A percentile compares a stretch with the other conserved stretches of the same genome.
Evolutionary conservation across 2,113 vertebrate genomes (phyloP).

Genomic region (Glaucomys volans): DNA sequence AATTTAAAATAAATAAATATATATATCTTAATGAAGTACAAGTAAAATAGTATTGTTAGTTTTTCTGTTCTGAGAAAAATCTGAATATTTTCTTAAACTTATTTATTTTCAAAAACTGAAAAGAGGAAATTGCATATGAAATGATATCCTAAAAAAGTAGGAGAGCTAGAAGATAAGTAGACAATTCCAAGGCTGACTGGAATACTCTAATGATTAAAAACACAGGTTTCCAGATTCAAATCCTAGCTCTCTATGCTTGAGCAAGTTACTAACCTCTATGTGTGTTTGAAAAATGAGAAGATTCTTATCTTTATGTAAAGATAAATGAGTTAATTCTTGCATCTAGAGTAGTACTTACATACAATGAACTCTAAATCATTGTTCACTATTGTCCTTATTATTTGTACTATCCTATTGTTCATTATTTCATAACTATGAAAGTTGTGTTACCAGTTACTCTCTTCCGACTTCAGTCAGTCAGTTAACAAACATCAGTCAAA

Average conservation of each 20-base stretch:
- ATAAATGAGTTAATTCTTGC: neutral
- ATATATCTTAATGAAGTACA: slow-evolving; percentile 45
- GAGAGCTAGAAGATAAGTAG: neutral
- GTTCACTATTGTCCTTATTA: neutral
- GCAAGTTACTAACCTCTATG: neutral
- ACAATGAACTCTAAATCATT: neutral
- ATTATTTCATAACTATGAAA: slow-evolving; percentile 28
- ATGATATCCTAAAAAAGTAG: slow-evolving; percentile 27
- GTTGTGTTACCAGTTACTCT: neutral
- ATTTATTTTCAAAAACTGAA: slow-evolving; percentile 47
- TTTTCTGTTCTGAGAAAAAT: slow-evolving; percentile 63
- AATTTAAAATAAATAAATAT: slow-evolving; percentile 69
- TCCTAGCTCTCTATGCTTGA: neutral
- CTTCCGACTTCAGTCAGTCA: slow-evolving; percentile 21
- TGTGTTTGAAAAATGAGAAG: slow-evolving; percentile 55
- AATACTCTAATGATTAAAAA: neutral
- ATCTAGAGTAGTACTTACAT: neutral
- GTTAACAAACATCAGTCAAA: neutral
- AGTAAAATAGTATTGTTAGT: slow-evolving; percentile 37
- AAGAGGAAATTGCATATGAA: slow-evolving; percentile 46
- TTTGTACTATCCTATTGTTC: slow-evolving; percentile 9
- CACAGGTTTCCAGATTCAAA: neutral
- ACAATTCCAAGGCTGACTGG: neutral
- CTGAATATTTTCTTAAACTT: slow-evolving; percentile 57
- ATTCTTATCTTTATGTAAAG: no score